Evolutionary conservation across 2,113 vertebrate species (phyloP).

Genomic region (Cyanoramphus novaezelandiae): DNA sequence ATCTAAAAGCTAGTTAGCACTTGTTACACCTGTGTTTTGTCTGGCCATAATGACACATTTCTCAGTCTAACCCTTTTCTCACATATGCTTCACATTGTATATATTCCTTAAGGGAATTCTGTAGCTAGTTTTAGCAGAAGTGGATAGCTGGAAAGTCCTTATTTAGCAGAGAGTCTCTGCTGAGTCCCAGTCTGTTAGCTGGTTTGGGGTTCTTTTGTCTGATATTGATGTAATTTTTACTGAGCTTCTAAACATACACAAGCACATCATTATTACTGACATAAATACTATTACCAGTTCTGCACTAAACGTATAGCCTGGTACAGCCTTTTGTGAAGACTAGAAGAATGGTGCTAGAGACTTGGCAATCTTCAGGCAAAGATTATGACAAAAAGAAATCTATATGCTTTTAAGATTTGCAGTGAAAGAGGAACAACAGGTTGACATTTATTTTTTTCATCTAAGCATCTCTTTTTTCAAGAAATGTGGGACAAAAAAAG

Average conservation of each 20-base stretch:
- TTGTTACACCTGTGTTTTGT: neutral
- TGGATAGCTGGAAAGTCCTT: neutral
- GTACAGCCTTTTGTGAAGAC: neutral
- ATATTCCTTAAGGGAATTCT: neutral
- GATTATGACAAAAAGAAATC: neutral
- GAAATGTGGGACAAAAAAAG: neutral
- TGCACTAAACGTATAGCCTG: neutral
- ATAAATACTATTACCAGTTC: neutral
- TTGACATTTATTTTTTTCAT: neutral
- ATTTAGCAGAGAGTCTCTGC: neutral
- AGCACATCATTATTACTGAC: neutral
- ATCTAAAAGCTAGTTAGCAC: neutral
- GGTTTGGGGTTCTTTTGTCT: neutral
- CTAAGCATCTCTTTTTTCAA: neutral
- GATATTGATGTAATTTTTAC: neutral
- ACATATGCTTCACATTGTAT: neutral
- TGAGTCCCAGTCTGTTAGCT: neutral
- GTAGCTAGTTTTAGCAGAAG: neutral
- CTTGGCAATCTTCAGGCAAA: neutral
- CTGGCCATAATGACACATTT: neutral
- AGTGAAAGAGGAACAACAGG: neutral
- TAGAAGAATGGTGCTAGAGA: neutral
- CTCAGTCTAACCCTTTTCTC: neutral
- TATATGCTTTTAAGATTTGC: neutral
- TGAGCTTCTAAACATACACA: neutral